phyloP scores from a whole-genome alignment of 2,113 vertebrate species.

The Dendropsophus ebraccatus region DNA sequence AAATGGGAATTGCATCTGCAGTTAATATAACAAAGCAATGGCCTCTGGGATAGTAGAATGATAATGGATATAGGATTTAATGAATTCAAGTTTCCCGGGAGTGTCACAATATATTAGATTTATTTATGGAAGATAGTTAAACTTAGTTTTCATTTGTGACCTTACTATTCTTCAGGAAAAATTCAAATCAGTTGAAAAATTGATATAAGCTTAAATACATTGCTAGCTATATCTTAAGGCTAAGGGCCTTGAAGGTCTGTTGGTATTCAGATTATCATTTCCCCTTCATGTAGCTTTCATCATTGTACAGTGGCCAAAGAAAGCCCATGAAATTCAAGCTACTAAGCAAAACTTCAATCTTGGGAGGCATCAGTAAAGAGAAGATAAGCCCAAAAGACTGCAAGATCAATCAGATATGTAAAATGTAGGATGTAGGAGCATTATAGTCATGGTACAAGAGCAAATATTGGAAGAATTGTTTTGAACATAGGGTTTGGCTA shows the following conservation, averaged over 20 bases:
- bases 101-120: constrained; percentile 39
- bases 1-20: constrained; percentile 9
- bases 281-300: not conserved
- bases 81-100: constrained; percentile 35
- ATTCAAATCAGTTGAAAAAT: not conserved
- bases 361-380: not conserved
- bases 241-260: not conserved
- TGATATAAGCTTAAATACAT: not conserved
- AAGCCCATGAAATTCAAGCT: not conserved
- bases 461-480: too few relatives aligned
- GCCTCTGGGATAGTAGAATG: constrained; percentile 36
- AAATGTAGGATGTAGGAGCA: too few relatives aligned
- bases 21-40: constrained; percentile 39
- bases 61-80: constrained; percentile 41
- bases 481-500: too few relatives aligned
- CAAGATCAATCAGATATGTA: not conserved
- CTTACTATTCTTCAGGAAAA: not conserved
- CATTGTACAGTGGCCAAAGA: too few relatives aligned
- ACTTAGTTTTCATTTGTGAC: constrained; percentile 9
- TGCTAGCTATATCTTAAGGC: not conserved
- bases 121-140: constrained; percentile 24
- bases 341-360: not conserved
- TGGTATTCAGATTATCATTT: not conserved
- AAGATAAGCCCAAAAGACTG: not conserved
- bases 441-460: too few relatives aligned